Conservation (phyloP, 1,140 invertebrate genomes). For the Chironomus striatipennis region DNA sequence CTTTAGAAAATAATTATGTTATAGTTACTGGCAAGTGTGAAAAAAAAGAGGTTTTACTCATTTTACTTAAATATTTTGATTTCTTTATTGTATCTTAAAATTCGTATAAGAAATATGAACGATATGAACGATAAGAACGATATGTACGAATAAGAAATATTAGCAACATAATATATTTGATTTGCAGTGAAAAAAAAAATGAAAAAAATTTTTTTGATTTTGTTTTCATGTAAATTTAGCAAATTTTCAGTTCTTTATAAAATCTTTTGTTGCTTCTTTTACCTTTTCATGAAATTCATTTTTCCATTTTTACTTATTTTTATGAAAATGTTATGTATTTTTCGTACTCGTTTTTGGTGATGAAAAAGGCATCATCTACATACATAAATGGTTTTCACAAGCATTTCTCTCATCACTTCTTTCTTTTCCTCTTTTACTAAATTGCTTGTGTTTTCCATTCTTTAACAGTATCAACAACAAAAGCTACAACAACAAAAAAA, state of each 20-base stretch:
- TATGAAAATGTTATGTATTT: no score
- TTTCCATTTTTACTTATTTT: no score
- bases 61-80: no score
- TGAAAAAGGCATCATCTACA: conserved; percentile 12
- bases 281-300: background rate
- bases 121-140: no score
- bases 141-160: no score
- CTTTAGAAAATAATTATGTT: no score
- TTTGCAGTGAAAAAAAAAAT: background rate
- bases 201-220: conserved; percentile 1
- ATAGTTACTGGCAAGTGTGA: no score
- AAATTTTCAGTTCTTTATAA: conserved; percentile 2
- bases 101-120: no score
- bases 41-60: no score
- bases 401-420: background rate
- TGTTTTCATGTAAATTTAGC: conserved; percentile 8
- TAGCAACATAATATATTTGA: no score
- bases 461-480: background rate
- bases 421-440: background rate
- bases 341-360: background rate
- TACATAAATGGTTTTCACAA: conserved; percentile 9
- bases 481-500: no score
- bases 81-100: no score
- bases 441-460: background rate
- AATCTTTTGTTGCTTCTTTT: background rate